phyloP scores from a whole-genome alignment of 2,113 vertebrate genomes.

The Dromiciops gliroides region DNA sequence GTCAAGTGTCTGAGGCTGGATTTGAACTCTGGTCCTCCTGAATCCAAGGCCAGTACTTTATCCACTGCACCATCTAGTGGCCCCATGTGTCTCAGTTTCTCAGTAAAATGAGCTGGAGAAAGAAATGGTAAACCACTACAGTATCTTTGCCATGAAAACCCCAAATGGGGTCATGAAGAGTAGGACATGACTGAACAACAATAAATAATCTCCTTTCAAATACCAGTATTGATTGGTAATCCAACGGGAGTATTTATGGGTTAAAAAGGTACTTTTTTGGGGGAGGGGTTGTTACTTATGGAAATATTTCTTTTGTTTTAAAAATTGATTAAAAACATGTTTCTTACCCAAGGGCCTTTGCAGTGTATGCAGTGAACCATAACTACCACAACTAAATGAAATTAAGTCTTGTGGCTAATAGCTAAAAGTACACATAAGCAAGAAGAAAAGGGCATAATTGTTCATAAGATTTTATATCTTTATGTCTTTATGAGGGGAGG shows the following conservation, averaged over 20 bases:
- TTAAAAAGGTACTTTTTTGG: neutral
- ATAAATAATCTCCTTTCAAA: neutral
- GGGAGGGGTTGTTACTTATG: neutral
- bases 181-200: neutral
- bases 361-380: constrained; percentile 50
- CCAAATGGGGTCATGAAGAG: neutral
- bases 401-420: constrained; percentile 40
- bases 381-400: constrained; percentile 52
- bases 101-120: neutral
- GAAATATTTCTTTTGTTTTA: constrained; percentile 35
- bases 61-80: no score
- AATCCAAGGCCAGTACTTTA: no score
- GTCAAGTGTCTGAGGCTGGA: no score
- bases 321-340: constrained; percentile 26
- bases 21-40: no score
- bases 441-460: constrained; percentile 19
- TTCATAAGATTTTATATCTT: constrained; percentile 53
- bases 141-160: neutral
- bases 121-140: neutral
- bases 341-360: constrained; percentile 16
- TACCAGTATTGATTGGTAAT: neutral
- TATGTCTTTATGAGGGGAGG: constrained; percentile 28
- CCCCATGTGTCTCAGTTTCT: neutral
- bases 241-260: neutral
- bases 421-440: constrained; percentile 41